Percentiles rank a stretch among this genome's conserved stretches.
Evolutionary conservation across 2,113 vertebrate species (phyloP).

Genomic region (Mustela nigripes): DNA sequence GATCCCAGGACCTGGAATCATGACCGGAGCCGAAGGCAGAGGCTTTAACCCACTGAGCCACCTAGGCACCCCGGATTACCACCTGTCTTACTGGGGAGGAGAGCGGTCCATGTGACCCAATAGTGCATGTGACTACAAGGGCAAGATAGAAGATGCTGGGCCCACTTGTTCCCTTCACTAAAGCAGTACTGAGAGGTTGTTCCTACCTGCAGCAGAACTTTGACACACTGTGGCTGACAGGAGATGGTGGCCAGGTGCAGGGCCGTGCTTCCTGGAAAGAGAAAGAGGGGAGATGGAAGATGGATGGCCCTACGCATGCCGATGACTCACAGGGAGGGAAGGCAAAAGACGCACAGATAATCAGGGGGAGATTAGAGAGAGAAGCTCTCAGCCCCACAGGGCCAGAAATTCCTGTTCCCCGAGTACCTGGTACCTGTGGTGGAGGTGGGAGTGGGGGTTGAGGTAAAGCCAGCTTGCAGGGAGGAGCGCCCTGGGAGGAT

Average conservation of each 20-base stretch:
- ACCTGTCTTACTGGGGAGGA: background rate
- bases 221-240: constrained; percentile 90
- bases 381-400: constrained; percentile 30
- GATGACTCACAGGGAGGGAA: constrained; percentile 64
- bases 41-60: too few species aligned
- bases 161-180: background rate
- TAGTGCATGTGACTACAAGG: background rate
- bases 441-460: background rate
- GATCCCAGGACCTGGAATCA: too few species aligned
- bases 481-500: background rate
- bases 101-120: background rate
- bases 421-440: background rate
- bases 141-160: background rate
- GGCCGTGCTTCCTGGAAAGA: constrained; percentile 87
- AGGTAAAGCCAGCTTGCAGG: background rate
- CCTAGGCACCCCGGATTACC: background rate
- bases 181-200: background rate
- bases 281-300: background rate
- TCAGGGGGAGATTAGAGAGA: constrained; percentile 80
- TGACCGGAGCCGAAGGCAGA: too few species aligned
- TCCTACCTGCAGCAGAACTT: constrained; percentile 88
- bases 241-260: constrained; percentile 89
- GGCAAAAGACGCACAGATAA: constrained; percentile 71
- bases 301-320: background rate
- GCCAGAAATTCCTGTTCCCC: constrained; percentile 83